Evolutionary conservation across 2,797 vertebrate species (phyloP).

Genomic region (Phaenicophaeus curvirostris): DNA sequence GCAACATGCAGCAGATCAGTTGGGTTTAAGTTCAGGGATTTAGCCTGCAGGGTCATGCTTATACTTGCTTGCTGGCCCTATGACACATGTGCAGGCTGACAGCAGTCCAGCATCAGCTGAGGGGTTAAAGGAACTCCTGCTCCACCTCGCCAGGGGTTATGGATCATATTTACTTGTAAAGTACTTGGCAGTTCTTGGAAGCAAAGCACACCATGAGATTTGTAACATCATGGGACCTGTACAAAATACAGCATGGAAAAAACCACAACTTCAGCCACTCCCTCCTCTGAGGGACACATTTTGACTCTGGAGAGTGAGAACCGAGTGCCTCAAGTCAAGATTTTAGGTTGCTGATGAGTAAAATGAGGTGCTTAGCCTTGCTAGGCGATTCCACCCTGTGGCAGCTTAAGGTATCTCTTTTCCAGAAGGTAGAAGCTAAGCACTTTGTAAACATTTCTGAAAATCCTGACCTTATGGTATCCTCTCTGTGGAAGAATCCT

Average conservation of each 20-base stretch:
- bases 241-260: neutral
- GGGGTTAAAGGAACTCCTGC: neutral
- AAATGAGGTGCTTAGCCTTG: neutral
- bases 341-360: neutral
- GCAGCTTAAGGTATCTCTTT: neutral
- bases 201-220: neutral
- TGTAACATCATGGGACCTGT: neutral
- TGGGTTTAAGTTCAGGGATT: neutral
- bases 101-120: neutral
- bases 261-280: neutral
- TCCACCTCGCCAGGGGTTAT: neutral
- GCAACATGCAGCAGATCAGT: neutral
- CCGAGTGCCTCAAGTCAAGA: neutral
- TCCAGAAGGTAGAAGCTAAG: neutral
- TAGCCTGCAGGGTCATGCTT: neutral
- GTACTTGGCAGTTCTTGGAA: neutral
- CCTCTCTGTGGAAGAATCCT: neutral
- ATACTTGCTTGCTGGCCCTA: neutral
- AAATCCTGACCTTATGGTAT: neutral
- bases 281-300: neutral
- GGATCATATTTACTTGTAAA: neutral
- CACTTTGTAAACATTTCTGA: neutral
- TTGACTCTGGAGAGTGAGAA: fast-evolving
- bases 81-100: fast-evolving
- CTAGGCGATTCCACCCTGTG: fast-evolving